Base-by-base conservation (phyloP, 2,888 invertebrate genomes). In the Cheilosia impressa region DNA sequence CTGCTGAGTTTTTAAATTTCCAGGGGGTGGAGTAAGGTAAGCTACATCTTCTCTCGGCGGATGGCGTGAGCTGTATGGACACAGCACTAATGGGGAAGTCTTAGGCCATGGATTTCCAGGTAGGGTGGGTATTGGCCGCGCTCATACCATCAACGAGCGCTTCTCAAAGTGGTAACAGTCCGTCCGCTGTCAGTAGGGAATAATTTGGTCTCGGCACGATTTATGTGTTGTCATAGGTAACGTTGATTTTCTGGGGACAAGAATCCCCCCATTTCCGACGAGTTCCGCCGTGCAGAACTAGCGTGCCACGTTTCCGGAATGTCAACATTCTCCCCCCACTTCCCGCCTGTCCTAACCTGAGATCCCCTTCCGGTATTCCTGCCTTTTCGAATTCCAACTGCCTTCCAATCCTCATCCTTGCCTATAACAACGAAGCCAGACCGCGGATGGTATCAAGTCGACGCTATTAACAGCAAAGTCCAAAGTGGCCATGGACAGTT, bases 61-160 rank as follows among this genome's bases (percentile, higher is more conserved):
- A 34, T 34, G 34, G 7, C 2, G 2, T 34, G 9, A 34, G 0
- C 34, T 9, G 34, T 2, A 34, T 34, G 10, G 2, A 34, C 10
- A 34, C 3, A 34, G n/a, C 2, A 10, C 10, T 10, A 10, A 43
- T n/a, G n/a, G 43, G 43, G n/a, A 43, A 43, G 43, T 27, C 6
- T 43, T 3, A 5, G 43, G 13, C 43, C 13, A 43, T 13, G 43
- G n/a, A 43, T 43, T 43, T 43, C 43, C 43, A 43, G 43, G 43
- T 43, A 15, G 43, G 43, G 43, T 43, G 43, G 43, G 43, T 43
- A 43, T 43, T n/a, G 43, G 43, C 43, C 43, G 43, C 43, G 15
- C 43, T 43, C 43, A 43, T 0, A 43, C 6, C 43, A 43, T 2
- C 43, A 6, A 27, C 2, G n/a, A 55, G 27, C 31, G 9, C 31